These are phyloP conservation scores for Uloborus plumipes DNA, from an alignment of 2,888 invertebrate species.

Conservation along the genomic window DNA sequence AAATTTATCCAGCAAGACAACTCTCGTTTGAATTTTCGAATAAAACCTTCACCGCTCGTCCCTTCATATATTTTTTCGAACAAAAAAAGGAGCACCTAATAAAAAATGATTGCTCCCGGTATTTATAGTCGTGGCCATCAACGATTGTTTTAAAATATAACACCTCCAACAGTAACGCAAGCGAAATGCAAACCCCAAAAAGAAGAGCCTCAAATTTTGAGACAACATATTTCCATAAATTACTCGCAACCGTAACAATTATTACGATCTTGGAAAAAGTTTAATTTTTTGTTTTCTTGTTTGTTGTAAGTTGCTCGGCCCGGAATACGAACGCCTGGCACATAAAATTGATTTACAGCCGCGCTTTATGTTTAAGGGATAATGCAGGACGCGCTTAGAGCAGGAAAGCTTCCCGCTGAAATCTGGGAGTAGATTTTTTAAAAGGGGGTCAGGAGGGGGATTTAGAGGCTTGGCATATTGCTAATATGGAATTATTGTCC, in stretches of 20 bases:
- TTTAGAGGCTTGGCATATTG: conserved; percentile 45
- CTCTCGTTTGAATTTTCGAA: too few relatives aligned
- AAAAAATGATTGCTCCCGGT: conserved; percentile 49
- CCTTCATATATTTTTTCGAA: too few relatives aligned
- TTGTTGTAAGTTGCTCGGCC: conserved; percentile 14
- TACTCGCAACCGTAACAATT: conserved; percentile 62
- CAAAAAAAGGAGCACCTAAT: conserved; percentile 19
- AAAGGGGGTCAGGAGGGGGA: background rate
- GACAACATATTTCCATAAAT: conserved; percentile 65
- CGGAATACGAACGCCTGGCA: conserved; percentile 3
- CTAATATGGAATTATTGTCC: conserved; percentile 61
- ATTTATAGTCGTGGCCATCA: conserved; percentile 49
- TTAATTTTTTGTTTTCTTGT: conserved; percentile 27
- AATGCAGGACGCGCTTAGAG: conserved; percentile 40
- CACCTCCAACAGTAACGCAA: conserved; percentile 13
- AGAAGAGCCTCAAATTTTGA: conserved; percentile 33
- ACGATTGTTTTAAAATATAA: conserved; percentile 62
- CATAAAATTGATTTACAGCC: conserved; percentile 61
- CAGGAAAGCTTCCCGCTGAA: conserved; percentile 31
- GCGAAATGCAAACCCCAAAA: background rate
- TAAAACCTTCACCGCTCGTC: too few relatives aligned
- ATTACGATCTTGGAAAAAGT: conserved; percentile 47
- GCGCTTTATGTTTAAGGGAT: conserved; percentile 43
- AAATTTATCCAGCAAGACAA: conserved; percentile 39
- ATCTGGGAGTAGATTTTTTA: conserved; percentile 34